Evolutionary conservation across 2,888 invertebrate species (phyloP), one percentile per base, ranked within the genome.

Genomic region (Tipula unca): DNA sequence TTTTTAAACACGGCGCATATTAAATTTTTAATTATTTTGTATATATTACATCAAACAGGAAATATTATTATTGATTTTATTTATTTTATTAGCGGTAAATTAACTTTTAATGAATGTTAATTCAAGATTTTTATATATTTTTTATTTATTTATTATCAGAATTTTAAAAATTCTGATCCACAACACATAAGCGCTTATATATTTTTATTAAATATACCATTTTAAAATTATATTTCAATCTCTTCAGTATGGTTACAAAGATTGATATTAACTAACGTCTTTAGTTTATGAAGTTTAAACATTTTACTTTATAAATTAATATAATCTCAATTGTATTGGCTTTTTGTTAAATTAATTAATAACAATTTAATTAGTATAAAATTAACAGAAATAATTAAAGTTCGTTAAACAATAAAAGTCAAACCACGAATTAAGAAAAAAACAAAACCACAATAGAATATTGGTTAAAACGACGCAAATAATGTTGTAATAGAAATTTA

Each of bases 141-240:
- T 32, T 32, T 82, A 13, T 82, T 82, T 82, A 82, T 29, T 82
- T 82, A 29, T 13, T 82, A 10, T 29, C 82, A 32, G 32, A 83
- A 83, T 32, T 83, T 83, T 83, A 83, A 1, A 83, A 83, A 83
- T 83, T 83, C 32, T 29, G n/a, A 83, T 32, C 32, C 32, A 83
- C 29, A 83, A 83, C 83, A 83, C 32, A 83, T 32, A 83, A 83
- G 83, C 83, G 32, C 32, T 83, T 83, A 69, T 69, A 25, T 69
- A 10, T 69, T 20, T 25, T 69, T 25, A 69, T 25, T 69, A 69
- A 69, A 69, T 69, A 25, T 25, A 69, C 25, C 8, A 25, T 69
- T 69, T 69, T 25, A 69, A 25, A 69, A 25, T 69, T 25, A n/a
- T 69, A 69, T 69, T 69, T 69, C 25, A 69, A 25, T n/a, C 25